These are phyloP conservation scores for Microdon myrmicae DNA, from an alignment of 2,888 invertebrate genomes.

Conservation along the genomic window DNA sequence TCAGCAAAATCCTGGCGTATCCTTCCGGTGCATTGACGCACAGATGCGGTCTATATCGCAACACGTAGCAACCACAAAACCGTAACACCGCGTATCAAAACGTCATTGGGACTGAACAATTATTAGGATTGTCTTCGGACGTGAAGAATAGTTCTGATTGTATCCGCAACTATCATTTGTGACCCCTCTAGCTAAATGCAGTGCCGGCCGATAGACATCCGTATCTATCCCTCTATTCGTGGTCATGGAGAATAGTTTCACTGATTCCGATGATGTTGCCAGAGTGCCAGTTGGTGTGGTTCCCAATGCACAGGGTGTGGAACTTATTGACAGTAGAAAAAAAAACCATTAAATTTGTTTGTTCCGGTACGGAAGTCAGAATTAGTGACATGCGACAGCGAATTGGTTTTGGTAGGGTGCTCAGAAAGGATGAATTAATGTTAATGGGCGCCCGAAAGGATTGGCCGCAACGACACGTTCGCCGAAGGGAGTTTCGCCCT, in stretches of 20 bases:
- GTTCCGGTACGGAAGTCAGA: slow-evolving; percentile 50
- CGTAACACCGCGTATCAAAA: no score
- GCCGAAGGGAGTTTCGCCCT: slow-evolving; percentile 27
- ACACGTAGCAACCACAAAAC: no score
- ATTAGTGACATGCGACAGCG: slow-evolving; percentile 40
- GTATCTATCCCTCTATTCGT: background rate
- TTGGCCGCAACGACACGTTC: background rate
- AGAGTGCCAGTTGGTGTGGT: slow-evolving; percentile 16
- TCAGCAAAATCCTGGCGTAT: no score
- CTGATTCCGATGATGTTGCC: slow-evolving; percentile 10
- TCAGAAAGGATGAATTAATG: slow-evolving; percentile 1
- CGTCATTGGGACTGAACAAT: slow-evolving; percentile 32
- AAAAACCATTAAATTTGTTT: slow-evolving; percentile 15
- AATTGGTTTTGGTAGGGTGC: slow-evolving; percentile 2
- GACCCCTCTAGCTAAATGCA: no score
- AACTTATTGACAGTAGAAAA: background rate
- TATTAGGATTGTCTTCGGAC: slow-evolving; percentile 21
- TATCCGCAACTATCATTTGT: slow-evolving; percentile 3
- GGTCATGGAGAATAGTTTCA: background rate
- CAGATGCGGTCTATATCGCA: no score
- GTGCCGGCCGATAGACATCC: background rate
- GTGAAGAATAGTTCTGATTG: slow-evolving; percentile 20
- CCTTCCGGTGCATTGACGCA: no score
- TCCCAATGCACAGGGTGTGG: background rate
- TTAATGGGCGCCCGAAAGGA: background rate